Conservation (phyloP, 2,113 vertebrate species). For the Labrus mixtus region DNA sequence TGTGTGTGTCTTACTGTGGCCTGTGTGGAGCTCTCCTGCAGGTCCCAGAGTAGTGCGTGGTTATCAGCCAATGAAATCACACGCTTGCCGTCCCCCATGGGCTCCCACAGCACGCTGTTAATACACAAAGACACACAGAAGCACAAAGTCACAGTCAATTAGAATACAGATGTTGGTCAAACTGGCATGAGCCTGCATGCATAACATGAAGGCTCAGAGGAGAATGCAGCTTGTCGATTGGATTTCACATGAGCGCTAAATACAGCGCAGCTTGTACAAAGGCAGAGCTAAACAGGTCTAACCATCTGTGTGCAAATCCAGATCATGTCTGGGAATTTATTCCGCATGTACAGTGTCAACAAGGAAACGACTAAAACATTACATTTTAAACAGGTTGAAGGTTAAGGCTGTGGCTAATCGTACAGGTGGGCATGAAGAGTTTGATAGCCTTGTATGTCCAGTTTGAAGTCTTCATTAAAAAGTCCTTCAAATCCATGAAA, state of each 20-base stretch:
- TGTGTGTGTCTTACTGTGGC: conserved; percentile 87
- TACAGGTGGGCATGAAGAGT: too few species aligned
- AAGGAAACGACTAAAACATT: neutral
- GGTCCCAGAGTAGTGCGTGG: conserved; percentile 94
- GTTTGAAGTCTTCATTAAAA: too few species aligned
- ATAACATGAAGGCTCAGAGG: neutral
- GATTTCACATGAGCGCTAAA: conserved; percentile 11
- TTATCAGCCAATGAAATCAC: conserved; percentile 95
- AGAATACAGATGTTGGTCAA: conserved; percentile 24
- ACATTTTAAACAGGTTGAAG: too few species aligned
- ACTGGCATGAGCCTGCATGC: conserved; percentile 14
- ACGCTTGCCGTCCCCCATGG: conserved; percentile 94
- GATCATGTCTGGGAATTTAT: neutral
- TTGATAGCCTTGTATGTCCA: too few species aligned
- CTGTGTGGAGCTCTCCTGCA: conserved; percentile 91
- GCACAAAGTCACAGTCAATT: conserved; percentile 30
- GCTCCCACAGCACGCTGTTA: conserved; percentile 94
- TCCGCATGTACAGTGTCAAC: neutral
- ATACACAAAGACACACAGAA: conserved; percentile 39
- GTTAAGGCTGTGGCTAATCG: too few species aligned
- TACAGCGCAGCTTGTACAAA: neutral
- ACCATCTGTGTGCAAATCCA: neutral
- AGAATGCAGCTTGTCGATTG: neutral
- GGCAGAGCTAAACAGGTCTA: neutral
- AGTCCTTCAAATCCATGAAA: too few species aligned